Base-by-base conservation (phyloP, 2,888 invertebrate species). In the Zelleria hepariella region DNA sequence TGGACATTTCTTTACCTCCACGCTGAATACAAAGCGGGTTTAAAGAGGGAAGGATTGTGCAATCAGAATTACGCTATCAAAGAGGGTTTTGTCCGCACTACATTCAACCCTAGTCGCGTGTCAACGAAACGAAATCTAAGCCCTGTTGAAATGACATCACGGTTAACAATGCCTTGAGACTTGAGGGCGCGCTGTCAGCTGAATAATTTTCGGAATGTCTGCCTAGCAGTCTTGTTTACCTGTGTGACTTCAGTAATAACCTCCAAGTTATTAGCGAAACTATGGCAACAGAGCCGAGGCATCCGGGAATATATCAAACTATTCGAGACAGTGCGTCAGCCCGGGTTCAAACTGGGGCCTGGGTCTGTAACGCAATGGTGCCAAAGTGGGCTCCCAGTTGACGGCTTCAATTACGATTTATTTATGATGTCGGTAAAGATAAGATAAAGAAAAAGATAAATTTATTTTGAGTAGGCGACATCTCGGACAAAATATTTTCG, bases 301-400 rank as follows among this genome's bases (percentile, higher is more conserved):
- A 61, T 62, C 63, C 60, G 61, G 63, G 65, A 67, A 66, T 65
- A 65, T 67, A 65, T 64, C 62, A 18, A 55, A 55, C 20, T 55
- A 55, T 55, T 55, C 20, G 24, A 55, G 55, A 55, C 21, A 24
- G 27, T 21, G 20, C 7, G 55, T 20, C 32, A 32, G 55, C 7
- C 18, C 18, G 18, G 71, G 67, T 68, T 70, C 64, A 66, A 65
- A 66, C 65, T 67, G n/a, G n/a, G n/a, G n/a, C n/a, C n/a, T n/a
- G n/a, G n/a, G n/a, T n/a, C n/a, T n/a, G n/a, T n/a, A n/a, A n/a
- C n/a, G n/a, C n/a, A n/a, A n/a, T n/a, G n/a, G n/a, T n/a, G n/a
- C n/a, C n/a, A n/a, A n/a, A n/a, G n/a, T n/a, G n/a, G n/a, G n/a
- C n/a, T n/a, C n/a, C n/a, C n/a, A n/a, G n/a, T n/a, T n/a, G n/a